Evolutionary conservation across 92 coral and sea anemone species (phyloP), one percentile per base, ranked within the genome.

Genomic region (Palythoa heliodiscus): DNA sequence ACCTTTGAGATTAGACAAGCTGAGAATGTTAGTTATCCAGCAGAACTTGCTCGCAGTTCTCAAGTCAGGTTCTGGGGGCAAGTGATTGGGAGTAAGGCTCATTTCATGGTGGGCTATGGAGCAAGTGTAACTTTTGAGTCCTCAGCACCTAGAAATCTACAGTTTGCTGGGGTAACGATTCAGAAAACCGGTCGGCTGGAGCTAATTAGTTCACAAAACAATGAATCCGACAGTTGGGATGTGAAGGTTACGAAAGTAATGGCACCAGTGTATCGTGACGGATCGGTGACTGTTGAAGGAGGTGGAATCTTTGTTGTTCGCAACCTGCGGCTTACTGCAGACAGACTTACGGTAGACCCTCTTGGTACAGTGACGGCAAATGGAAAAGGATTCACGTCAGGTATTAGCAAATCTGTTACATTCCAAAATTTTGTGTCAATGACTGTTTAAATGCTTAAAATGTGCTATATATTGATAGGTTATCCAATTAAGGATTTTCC

Each of bases 251-350:
- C 19, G 43, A 76, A 83, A 52, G 95, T 85, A 68, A 22, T 5
- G 52, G 95, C 92, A 16, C 95, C 95, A 19, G 37, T 92, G 43
- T 83, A 84, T 60, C 90, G 95, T 11, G 92, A 92, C 68, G 95
- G 95, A 58, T 86, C 83, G 75, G 89, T 92, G 78, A 89, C 89
- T 35, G 86, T 92, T 25, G 91, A 92, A 89, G 89, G 92, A 55
- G 92, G 91, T 35, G 95, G 95, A 15, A 40, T 88, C 73, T 73
- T 92, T n/a, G 87, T 78, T 38, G 83, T 90, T 38, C 91, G 92
- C 14, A 83, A 77, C 64, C 83, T 92, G 81, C 73, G 83, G 54
- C 83, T 92, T 38, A 66, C 83, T 37, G 92, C 92, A 11, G 87
- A 83, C 50, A 77, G 86, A 72, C 82, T 92, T 15, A 88, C 77